Conservation (phyloP, 1,140 invertebrate genomes). For the Magallana angulata region DNA sequence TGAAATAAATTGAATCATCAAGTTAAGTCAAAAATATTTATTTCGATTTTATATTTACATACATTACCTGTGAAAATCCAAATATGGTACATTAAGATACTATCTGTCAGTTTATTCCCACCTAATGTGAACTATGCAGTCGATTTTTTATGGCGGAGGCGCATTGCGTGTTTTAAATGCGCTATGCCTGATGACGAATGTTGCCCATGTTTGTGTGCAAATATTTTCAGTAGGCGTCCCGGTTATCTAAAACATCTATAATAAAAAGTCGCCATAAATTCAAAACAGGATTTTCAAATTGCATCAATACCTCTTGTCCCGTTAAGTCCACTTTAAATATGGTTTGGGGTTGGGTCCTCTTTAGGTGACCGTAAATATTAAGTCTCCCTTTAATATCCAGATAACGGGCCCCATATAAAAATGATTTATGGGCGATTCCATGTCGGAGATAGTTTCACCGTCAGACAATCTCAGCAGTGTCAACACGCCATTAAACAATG, state of each 20-base stretch:
- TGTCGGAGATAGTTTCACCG: background rate
- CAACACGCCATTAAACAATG: background rate
- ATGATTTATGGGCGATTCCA: background rate
- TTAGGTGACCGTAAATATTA: background rate
- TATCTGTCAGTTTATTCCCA: too few relatives aligned
- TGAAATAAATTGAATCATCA: too few relatives aligned
- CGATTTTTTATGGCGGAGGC: too few relatives aligned
- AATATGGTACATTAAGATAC: too few relatives aligned
- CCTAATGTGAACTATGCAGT: too few relatives aligned
- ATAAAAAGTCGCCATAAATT: background rate
- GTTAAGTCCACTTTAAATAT: conserved; percentile 6
- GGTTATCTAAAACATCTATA: background rate
- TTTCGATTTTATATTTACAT: too few relatives aligned
- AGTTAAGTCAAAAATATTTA: too few relatives aligned
- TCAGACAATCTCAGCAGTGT: background rate
- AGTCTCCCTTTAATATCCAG: background rate
- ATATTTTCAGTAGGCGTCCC: background rate
- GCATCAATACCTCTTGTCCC: background rate
- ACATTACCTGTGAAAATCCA: too few relatives aligned
- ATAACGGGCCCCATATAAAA: background rate
- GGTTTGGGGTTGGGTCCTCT: conserved; percentile 3
- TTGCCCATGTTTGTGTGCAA: background rate
- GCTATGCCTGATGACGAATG: background rate
- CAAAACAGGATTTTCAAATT: conserved; percentile 26
- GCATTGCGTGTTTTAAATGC: too few relatives aligned